phyloP scores from a whole-genome alignment of 2,797 vertebrate genomes.

The Anabacerthia variegaticeps region DNA sequence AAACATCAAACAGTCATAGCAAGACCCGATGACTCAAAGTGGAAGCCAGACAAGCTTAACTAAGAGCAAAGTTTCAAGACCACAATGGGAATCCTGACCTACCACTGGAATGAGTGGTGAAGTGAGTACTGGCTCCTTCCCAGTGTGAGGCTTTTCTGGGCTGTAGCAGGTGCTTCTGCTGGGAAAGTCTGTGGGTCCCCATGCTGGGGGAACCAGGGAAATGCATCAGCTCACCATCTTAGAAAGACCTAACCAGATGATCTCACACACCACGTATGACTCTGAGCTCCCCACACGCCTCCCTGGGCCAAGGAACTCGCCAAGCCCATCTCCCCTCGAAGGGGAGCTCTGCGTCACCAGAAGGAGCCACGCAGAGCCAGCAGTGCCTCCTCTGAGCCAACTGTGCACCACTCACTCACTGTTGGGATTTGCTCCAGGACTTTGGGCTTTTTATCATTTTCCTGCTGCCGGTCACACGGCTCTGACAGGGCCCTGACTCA shows the following conservation, averaged over 20 bases:
- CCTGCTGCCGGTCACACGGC: constrained; percentile 3
- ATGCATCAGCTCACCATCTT: background rate
- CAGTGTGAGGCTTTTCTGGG: background rate
- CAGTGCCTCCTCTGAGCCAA: background rate
- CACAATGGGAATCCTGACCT: background rate
- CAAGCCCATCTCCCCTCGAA: background rate
- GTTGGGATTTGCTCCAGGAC: constrained; percentile 32
- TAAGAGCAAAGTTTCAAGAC: background rate
- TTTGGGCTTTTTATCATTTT: background rate
- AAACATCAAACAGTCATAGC: background rate
- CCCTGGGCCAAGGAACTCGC: fast-evolving
- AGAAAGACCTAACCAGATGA: background rate
- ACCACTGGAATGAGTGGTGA: background rate
- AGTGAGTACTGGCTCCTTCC: background rate
- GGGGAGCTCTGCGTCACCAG: background rate
- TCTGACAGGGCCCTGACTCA: constrained; percentile 55
- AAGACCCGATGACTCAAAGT: background rate
- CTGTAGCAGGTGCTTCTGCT: background rate
- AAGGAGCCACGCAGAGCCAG: background rate
- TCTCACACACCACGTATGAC: background rate
- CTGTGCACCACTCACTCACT: background rate
- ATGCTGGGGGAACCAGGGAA: background rate
- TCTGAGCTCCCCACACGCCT: background rate
- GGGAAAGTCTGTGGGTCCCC: background rate
- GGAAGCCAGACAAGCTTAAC: background rate